phyloP scores from a whole-genome alignment of 2,797 vertebrate genomes.

The Gobio occitaniae region DNA sequence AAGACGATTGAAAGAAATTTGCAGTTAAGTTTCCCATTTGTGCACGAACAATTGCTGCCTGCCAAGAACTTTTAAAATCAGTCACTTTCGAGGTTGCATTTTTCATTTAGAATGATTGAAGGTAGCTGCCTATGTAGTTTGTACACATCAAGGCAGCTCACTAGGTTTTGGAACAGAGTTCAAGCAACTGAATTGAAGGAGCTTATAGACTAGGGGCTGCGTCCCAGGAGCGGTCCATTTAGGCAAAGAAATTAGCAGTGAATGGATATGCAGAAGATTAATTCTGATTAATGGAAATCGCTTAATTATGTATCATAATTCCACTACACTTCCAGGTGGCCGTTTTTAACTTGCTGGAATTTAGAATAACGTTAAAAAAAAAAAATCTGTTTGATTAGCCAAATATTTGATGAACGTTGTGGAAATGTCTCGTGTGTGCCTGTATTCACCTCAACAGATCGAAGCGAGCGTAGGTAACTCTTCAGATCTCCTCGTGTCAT shows the following conservation, averaged over 20 bases:
- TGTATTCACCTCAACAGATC: conserved; percentile 87
- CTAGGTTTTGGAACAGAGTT: background rate
- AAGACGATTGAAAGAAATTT: background rate
- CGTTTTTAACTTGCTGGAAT: background rate
- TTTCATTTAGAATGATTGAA: background rate
- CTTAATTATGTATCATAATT: background rate
- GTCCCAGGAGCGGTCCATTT: background rate
- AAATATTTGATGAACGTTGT: background rate
- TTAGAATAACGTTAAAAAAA: background rate
- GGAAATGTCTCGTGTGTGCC: background rate
- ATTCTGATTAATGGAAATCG: background rate
- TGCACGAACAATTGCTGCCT: background rate
- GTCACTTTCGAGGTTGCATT: background rate
- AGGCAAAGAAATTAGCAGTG: background rate
- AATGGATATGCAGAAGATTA: background rate
- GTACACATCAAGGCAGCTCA: background rate
- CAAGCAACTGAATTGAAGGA: background rate
- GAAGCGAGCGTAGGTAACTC: conserved; percentile 92
- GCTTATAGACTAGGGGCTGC: background rate
- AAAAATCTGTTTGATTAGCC: background rate
- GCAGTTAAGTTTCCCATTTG: background rate
- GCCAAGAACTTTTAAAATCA: background rate
- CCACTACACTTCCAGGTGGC: background rate
- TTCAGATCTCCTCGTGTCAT: conserved; percentile 98
- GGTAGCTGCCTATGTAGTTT: background rate